Evolutionary conservation across 2,888 invertebrate genomes (phyloP), one percentile per base, ranked within the genome.

Genomic region (Leptinotarsa tumamoca): DNA sequence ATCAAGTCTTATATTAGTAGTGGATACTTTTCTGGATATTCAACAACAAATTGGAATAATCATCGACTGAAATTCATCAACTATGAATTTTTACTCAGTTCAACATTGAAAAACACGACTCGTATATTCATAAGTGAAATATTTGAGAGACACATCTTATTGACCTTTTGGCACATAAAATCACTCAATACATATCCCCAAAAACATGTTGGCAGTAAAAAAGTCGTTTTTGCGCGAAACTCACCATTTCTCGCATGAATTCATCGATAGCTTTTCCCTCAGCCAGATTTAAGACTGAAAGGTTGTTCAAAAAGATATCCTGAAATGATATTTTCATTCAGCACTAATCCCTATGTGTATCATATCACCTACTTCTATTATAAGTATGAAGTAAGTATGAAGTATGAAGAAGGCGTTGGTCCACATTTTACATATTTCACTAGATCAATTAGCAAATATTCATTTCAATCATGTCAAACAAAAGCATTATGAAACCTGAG

Each of bases 221-320:
- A 23, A 23, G 23, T 3, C 23, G 58, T 15, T 21, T 10, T 3
- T 63, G 63, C 15, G 14, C 27, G n/a, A 17, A 63, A 63, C 63
- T 63, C 63, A 63, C 63, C 63, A n/a, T 52, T 52, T 33, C n/a
- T 27, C 4, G 10, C 3, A 43, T 63, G 33, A 27, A 33, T 61
- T 61, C 15, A 63, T 33, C 5, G 2, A 27, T 63, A 21, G 58
- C 58, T 58, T 58, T 58, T 58, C 58, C 58, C 18, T 5, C 21
- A 63, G 63, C 63, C 43, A 58, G 15, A 27, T 63, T 33, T 63
- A 10, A 63, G 63, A 63, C 43, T 33, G 63, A 63, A 63, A 63
- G 27, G 10, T 63, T 43, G 43, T 63, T 33, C 17, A 63, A n/a
- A 43, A n/a, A 63, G n/a, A 63, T 63, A 63, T 27, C 43, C 63